A percentile compares a stretch with the other conserved stretches of the same genome.
These are phyloP conservation scores for Mayetiola destructor DNA, from an alignment of 2,888 invertebrate species.

Conservation along the genomic window DNA sequence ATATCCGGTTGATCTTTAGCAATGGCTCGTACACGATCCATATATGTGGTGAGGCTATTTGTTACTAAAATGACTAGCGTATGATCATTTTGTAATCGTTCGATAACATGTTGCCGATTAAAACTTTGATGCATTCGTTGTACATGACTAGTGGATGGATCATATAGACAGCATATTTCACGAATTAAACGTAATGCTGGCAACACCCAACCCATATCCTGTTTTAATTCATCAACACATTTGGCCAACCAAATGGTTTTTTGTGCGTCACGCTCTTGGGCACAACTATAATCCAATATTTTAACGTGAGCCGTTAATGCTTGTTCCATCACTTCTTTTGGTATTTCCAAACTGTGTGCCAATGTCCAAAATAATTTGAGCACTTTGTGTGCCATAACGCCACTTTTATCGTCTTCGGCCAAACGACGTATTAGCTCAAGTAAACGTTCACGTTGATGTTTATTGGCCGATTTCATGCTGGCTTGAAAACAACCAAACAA, in stretches of 20 bases:
- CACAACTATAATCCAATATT: slow-evolving; percentile 94
- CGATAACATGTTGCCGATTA: slow-evolving; percentile 62
- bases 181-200: slow-evolving; percentile 90
- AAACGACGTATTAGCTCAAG: slow-evolving; percentile 85
- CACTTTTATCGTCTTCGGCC: slow-evolving; percentile 97
- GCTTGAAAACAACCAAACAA: slow-evolving; percentile 93
- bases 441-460: slow-evolving; percentile 88
- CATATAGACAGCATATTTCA: slow-evolving; percentile 90
- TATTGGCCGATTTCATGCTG: slow-evolving; percentile 91
- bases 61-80: slow-evolving; percentile 87
- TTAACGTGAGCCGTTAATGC: slow-evolving; percentile 89
- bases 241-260: slow-evolving; percentile 91
- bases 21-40: slow-evolving; percentile 62
- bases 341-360: slow-evolving; percentile 90
- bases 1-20: slow-evolving; percentile 44
- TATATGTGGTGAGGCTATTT: slow-evolving; percentile 78
- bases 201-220: slow-evolving; percentile 78
- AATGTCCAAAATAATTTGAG: slow-evolving; percentile 91
- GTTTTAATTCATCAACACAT: slow-evolving; percentile 88
- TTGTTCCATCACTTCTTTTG: slow-evolving; percentile 94
- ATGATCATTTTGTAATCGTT: slow-evolving; percentile 79
- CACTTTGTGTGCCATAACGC: slow-evolving; percentile 96
- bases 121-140: slow-evolving; percentile 35
- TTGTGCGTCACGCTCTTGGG: slow-evolving; percentile 90
- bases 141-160: slow-evolving; percentile 42